phyloP scores from a whole-genome alignment of 1,140 invertebrate genomes.

The Eurosta solidaginis region DNA sequence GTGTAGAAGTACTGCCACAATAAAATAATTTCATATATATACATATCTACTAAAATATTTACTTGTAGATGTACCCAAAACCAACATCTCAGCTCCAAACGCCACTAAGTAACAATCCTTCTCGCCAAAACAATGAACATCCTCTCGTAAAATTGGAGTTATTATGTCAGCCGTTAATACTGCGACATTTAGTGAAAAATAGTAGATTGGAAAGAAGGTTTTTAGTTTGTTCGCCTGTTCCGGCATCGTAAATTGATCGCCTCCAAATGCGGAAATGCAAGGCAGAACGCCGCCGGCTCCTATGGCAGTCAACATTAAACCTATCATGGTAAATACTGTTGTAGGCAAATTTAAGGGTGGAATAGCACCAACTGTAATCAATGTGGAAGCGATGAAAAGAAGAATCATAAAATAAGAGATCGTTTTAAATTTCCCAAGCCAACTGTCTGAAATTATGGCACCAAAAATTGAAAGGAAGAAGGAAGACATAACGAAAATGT shows the following conservation, averaged over 20 bases:
- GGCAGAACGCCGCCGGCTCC: conserved; percentile 97
- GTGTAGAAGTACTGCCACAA: no score
- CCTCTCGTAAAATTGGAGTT: conserved; percentile 83
- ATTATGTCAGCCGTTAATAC: conserved; percentile 87
- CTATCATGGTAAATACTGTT: no score
- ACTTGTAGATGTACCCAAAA: no score
- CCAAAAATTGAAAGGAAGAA: no score
- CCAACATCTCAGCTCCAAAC: conserved; percentile 88
- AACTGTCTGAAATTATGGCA: conserved; percentile 81
- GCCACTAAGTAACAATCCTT: conserved; percentile 86
- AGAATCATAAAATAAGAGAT: conserved; percentile 86
- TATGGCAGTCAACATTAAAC: conserved; percentile 80
- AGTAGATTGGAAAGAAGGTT: conserved; percentile 91
- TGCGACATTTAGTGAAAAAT: conserved; percentile 91
- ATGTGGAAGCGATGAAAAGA: conserved; percentile 83
- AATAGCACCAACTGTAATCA: conserved; percentile 75
- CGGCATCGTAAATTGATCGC: conserved; percentile 89
- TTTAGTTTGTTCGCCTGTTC: conserved; percentile 77
- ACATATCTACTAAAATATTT: no score
- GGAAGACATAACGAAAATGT: no score
- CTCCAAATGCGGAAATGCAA: conserved; percentile 96
- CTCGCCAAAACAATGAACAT: conserved; percentile 80
- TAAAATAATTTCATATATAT: no score
- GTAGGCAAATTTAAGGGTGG: conserved; percentile 65
- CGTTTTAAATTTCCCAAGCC: conserved; percentile 81